phyloP scores from a whole-genome alignment of 2,888 invertebrate genomes.

The Nomada ferruginata region DNA sequence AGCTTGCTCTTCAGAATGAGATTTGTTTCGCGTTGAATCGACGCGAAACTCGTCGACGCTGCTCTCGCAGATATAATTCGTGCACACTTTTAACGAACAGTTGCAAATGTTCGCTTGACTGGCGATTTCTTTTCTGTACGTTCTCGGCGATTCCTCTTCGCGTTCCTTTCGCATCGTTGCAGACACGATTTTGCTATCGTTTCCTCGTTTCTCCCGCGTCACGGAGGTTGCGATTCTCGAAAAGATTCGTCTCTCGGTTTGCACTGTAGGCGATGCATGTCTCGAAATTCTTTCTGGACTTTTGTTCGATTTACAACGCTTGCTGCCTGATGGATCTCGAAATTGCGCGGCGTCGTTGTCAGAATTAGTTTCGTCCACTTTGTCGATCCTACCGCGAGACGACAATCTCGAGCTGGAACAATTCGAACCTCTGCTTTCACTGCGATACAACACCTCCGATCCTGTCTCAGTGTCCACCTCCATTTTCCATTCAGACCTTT shows the following conservation, averaged over 20 bases:
- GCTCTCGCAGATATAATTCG: background rate
- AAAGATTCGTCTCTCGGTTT: background rate
- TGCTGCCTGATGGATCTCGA: background rate
- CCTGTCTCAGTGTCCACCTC: constrained; percentile 21
- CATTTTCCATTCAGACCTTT: constrained; percentile 30
- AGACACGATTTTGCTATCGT: background rate
- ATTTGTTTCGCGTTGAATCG: background rate
- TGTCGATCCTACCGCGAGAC: no score
- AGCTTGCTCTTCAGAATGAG: background rate
- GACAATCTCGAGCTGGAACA: background rate
- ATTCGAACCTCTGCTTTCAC: constrained; percentile 16
- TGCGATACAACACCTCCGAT: constrained; percentile 36
- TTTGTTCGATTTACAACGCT: background rate
- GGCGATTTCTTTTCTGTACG: constrained; percentile 17
- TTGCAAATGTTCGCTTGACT: constrained; percentile 33
- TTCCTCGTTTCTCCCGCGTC: background rate
- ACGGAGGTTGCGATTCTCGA: background rate
- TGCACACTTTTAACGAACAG: background rate
- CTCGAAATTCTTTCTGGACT: background rate
- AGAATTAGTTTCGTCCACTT: background rate
- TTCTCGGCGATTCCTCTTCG: background rate
- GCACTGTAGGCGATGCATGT: background rate
- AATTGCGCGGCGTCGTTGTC: background rate
- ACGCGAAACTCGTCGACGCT: background rate
- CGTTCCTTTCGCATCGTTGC: no score